Evolutionary conservation across 2,113 vertebrate species (phyloP).

Genomic region (Chrysemys picta): DNA sequence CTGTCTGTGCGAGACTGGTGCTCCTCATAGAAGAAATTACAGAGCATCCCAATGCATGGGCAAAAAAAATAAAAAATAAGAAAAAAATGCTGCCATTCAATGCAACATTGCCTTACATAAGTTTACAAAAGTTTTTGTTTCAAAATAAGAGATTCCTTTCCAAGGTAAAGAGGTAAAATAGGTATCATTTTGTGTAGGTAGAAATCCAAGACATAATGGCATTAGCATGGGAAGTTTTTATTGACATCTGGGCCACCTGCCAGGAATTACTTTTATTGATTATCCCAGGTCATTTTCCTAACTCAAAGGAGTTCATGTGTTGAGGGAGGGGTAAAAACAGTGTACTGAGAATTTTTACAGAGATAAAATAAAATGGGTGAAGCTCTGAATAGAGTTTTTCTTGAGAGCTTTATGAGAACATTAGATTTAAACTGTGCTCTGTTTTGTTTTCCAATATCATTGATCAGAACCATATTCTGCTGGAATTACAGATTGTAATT

Average conservation of each 20-base stretch:
- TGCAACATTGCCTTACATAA: background rate
- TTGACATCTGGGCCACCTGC: background rate
- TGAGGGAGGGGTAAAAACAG: background rate
- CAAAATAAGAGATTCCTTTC: background rate
- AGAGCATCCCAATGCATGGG: background rate
- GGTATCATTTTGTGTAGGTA: background rate
- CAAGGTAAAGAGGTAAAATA: background rate
- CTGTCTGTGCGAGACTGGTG: background rate
- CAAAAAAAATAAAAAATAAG: background rate
- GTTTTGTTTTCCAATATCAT: background rate
- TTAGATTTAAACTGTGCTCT: background rate
- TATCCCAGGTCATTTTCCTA: background rate
- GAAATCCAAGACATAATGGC: background rate
- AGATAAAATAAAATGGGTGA: background rate
- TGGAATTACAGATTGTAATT: no score
- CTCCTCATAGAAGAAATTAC: no score
- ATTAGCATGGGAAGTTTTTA: background rate
- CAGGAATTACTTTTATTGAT: background rate
- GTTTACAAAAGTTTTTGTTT: background rate
- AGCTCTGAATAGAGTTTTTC: background rate
- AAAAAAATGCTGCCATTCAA: background rate
- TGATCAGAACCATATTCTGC: background rate
- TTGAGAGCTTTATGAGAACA: background rate
- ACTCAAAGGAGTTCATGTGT: background rate
- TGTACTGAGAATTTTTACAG: background rate